These are phyloP conservation scores for Bombus cullumanus DNA, from an alignment of 1,140 invertebrate species.

Conservation along the genomic window DNA sequence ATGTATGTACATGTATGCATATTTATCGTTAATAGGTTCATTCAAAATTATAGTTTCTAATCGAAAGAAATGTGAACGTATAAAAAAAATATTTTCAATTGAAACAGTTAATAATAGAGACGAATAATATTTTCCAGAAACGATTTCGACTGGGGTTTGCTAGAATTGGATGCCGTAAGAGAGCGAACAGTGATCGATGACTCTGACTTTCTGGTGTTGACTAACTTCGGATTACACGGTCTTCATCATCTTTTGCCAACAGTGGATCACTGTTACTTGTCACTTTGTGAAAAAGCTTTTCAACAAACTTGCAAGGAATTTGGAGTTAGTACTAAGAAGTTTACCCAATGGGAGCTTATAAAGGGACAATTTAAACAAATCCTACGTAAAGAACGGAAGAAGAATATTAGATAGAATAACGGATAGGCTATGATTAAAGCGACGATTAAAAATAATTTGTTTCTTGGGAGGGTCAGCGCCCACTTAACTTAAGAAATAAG, in stretches of 20 bases:
- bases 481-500: too few species aligned
- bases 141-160: conserved; percentile 90
- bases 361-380: conserved; percentile 88
- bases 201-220: conserved; percentile 87
- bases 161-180: conserved; percentile 89
- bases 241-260: conserved; percentile 93
- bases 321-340: conserved; percentile 83
- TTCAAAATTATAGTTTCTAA: neutral
- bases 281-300: conserved; percentile 86
- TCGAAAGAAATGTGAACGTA: neutral
- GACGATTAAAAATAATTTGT: neutral
- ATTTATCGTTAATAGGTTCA: neutral
- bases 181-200: conserved; percentile 88
- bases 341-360: conserved; percentile 85
- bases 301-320: conserved; percentile 88
- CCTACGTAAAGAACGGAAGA: conserved; percentile 82
- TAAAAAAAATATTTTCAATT: neutral
- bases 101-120: neutral
- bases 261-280: conserved; percentile 89
- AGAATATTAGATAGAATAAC: conserved; percentile 48
- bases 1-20: neutral
- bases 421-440: neutral
- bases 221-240: conserved; percentile 90
- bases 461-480: too few species aligned
- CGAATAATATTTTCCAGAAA: conserved; percentile 74